Evolutionary conservation across 2,113 vertebrate genomes (phyloP).

Genomic region (Eira barbara): DNA sequence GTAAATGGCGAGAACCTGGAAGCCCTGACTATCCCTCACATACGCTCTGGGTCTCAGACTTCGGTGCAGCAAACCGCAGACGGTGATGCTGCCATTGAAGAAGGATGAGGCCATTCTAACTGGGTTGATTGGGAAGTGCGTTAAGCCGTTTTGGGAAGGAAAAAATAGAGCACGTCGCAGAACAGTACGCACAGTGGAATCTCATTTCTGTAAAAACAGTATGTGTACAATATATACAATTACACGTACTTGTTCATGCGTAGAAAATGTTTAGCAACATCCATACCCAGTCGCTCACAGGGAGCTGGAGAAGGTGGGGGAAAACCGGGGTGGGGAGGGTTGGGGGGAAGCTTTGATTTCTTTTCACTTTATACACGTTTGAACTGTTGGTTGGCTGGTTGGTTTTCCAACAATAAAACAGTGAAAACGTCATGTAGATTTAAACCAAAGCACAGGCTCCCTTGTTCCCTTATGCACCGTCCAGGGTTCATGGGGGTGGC

Average conservation of each 20-base stretch:
- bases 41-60: accelerated
- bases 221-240: background rate
- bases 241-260: background rate
- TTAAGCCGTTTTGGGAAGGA: background rate
- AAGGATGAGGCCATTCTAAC: background rate
- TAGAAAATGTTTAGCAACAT: background rate
- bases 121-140: background rate
- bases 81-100: accelerated
- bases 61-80: background rate
- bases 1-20: background rate
- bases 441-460: background rate
- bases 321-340: accelerated
- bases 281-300: background rate
- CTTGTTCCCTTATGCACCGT: accelerated
- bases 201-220: background rate
- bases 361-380: background rate
- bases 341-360: background rate
- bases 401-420: background rate
- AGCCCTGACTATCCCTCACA: background rate
- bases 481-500: no score
- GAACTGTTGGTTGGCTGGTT: background rate
- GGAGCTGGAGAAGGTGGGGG: background rate
- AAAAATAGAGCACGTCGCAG: background rate
- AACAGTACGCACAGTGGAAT: background rate
- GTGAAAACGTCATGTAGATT: background rate